Conservation (phyloP, 2,888 invertebrate genomes). For the Frankliniella intonsa region DNA sequence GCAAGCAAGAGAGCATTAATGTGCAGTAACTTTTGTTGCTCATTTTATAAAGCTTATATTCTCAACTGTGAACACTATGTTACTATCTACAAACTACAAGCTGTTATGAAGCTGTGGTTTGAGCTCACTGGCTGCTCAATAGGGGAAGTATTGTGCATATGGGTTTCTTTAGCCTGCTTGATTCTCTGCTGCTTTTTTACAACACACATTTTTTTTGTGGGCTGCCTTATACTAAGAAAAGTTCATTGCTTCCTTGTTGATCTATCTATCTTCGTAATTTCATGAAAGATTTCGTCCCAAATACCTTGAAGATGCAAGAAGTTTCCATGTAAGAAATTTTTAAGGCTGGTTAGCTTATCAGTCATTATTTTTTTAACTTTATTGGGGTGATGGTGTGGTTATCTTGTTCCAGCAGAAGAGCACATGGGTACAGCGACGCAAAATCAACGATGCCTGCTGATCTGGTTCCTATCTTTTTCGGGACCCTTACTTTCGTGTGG, state of each 20-base stretch:
- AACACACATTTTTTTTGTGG: constrained; percentile 7
- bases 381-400: constrained; percentile 19
- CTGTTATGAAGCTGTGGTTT: neutral
- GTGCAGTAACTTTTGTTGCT: neutral
- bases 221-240: neutral
- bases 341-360: neutral
- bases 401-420: constrained; percentile 26
- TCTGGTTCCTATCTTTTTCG: neutral
- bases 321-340: neutral
- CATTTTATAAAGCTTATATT: neutral
- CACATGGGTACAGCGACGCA: constrained; percentile 25
- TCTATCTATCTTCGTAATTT: neutral
- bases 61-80: constrained; percentile 9
- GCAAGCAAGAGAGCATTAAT: neutral
- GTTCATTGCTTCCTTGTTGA: neutral
- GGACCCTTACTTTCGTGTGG: neutral
- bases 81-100: neutral
- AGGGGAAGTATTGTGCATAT: constrained; percentile 17
- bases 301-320: constrained; percentile 12
- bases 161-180: neutral
- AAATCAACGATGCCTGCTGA: constrained; percentile 22
- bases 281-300: too few relatives aligned
- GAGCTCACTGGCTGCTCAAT: neutral
- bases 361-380: neutral
- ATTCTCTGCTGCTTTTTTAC: neutral